These are phyloP conservation scores for Propsilocerus akamusi DNA, from an alignment of 1,140 invertebrate genomes.

Conservation along the genomic window DNA sequence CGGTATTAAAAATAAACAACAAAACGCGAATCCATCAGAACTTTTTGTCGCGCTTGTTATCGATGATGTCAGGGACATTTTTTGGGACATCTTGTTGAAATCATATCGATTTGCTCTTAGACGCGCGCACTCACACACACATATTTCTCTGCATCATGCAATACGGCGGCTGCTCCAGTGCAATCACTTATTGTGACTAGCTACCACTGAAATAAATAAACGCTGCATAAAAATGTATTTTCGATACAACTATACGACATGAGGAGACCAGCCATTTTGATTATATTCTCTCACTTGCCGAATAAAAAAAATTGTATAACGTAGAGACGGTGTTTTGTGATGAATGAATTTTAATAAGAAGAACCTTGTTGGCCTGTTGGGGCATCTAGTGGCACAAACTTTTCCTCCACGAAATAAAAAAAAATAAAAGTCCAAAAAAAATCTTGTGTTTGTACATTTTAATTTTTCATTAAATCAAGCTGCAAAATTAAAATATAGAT, in stretches of 20 bases:
- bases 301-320: background rate
- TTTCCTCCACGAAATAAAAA: background rate
- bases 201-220: background rate
- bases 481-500: no score
- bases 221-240: background rate
- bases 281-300: background rate
- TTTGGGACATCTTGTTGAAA: background rate
- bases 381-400: background rate
- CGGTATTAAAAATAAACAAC: constrained; percentile 3
- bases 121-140: no score
- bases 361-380: background rate
- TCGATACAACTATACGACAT: background rate
- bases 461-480: background rate
- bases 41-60: background rate
- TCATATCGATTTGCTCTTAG: no score
- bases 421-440: background rate
- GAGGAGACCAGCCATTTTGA: background rate
- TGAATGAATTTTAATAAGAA: background rate
- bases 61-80: background rate
- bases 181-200: background rate
- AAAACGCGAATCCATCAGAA: background rate
- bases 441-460: background rate
- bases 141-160: no score
- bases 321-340: no score
- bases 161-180: background rate